phyloP scores from a whole-genome alignment of 1,140 invertebrate genomes.

The Platorchestia sp. region DNA sequence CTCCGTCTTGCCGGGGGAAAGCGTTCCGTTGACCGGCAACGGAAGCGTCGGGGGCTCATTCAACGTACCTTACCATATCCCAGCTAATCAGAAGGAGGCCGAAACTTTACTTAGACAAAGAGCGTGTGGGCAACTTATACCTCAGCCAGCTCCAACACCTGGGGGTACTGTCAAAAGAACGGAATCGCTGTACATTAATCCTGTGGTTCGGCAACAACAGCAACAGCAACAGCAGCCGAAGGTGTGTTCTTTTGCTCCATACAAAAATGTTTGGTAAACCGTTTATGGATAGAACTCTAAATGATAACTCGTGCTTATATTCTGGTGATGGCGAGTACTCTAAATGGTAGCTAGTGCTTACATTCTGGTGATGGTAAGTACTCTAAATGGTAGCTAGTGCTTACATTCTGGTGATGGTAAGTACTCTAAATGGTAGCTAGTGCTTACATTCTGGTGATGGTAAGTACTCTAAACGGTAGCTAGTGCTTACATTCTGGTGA shows the following conservation, averaged over 20 bases:
- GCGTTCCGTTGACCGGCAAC: constrained; percentile 62
- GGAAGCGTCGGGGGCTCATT: constrained; percentile 65
- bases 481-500: too few species aligned
- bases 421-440: too few species aligned
- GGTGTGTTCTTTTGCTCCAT: not conserved
- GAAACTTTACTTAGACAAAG: constrained; percentile 77
- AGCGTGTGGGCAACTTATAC: constrained; percentile 87
- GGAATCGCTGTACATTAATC: constrained; percentile 78
- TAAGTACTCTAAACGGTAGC: too few species aligned
- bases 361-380: too few species aligned
- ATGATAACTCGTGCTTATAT: too few species aligned
- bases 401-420: too few species aligned
- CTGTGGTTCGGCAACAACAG: constrained; percentile 65
- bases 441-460: too few species aligned
- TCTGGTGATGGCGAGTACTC: too few species aligned
- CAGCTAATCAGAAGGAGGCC: constrained; percentile 84
- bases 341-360: too few species aligned
- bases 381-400: too few species aligned
- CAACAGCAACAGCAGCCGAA: constrained; percentile 49
- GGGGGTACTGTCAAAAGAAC: constrained; percentile 78
- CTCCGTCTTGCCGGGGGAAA: constrained; percentile 61
- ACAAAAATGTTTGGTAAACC: too few species aligned
- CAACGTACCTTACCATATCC: constrained; percentile 64
- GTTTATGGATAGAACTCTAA: too few species aligned
- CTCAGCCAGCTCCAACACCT: constrained; percentile 83